A percentile compares a stretch with the other conserved stretches of the same genome.
Evolutionary conservation across 2,888 invertebrate species (phyloP).

Genomic region (Ichneumoninae sp.): DNA sequence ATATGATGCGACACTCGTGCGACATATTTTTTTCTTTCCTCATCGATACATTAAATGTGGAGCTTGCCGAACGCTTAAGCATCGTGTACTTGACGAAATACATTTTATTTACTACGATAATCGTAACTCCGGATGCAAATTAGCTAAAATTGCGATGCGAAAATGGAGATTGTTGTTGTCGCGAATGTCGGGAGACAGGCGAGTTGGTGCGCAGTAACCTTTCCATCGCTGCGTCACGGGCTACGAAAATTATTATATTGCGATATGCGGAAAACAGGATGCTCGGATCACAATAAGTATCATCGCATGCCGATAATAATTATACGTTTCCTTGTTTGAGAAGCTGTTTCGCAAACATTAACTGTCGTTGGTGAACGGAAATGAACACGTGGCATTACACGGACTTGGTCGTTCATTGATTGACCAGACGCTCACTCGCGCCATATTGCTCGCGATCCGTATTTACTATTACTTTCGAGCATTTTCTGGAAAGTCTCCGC

Average conservation of each 20-base stretch:
- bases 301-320: not conserved
- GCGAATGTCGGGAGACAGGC: not conserved
- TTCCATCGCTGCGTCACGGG: conserved; percentile 15
- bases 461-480: not conserved
- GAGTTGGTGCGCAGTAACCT: conserved; percentile 53
- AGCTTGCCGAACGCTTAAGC: not conserved
- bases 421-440: conserved; percentile 62
- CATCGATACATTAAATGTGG: not conserved
- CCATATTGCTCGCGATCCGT: conserved; percentile 64
- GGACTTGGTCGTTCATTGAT: conserved; percentile 76
- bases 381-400: conserved; percentile 77
- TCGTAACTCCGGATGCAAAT: not conserved
- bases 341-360: not conserved
- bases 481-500: not conserved
- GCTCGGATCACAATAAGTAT: not conserved
- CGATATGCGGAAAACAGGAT: not conserved
- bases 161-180: not conserved
- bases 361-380: conserved; percentile 11
- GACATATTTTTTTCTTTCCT: not conserved
- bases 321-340: conserved; percentile 3
- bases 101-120: not conserved
- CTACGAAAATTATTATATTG: not conserved
- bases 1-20: conserved; percentile 10
- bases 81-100: not conserved
- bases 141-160: not conserved